phyloP scores from a whole-genome alignment of 1,140 invertebrate species.

The Eupristina koningsbergeri region DNA sequence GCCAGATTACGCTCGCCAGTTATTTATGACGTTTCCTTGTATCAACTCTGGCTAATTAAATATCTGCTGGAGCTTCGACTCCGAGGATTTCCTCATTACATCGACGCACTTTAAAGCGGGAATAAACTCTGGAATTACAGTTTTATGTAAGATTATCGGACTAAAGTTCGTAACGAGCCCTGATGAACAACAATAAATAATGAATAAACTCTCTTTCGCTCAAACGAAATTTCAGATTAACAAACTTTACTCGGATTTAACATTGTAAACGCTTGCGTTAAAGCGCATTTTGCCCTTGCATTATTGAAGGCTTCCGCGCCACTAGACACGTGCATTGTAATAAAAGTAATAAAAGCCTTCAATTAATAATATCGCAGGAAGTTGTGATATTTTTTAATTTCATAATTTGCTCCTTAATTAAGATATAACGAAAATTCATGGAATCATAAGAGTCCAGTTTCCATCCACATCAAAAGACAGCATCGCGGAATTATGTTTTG shows the following conservation, averaged over 20 bases:
- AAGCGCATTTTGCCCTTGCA: not conserved
- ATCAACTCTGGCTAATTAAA: conserved; percentile 50
- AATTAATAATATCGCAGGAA: not conserved
- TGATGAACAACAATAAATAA: not conserved
- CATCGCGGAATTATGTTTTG: not conserved
- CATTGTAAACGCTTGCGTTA: not conserved
- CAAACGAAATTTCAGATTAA: not conserved
- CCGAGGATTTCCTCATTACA: conserved; percentile 12
- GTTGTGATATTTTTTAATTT: conserved; percentile 3
- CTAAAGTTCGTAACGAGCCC: not conserved
- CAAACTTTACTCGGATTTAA: not conserved
- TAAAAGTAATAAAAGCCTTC: not conserved
- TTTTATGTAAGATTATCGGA: not conserved
- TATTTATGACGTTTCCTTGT: conserved; percentile 50
- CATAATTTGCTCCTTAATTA: conserved; percentile 1
- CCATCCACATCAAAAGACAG: not conserved
- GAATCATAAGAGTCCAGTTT: not conserved
- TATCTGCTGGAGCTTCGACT: not conserved
- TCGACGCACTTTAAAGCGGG: not conserved
- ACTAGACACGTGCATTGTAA: not conserved
- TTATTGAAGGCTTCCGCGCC: not conserved
- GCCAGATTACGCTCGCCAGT: conserved; percentile 38
- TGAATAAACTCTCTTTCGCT: not conserved
- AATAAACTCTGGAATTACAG: not conserved
- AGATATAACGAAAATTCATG: not conserved